These are phyloP conservation scores for Bruchidius siliquastri DNA, from an alignment of 2,888 invertebrate species.

Conservation along the genomic window DNA sequence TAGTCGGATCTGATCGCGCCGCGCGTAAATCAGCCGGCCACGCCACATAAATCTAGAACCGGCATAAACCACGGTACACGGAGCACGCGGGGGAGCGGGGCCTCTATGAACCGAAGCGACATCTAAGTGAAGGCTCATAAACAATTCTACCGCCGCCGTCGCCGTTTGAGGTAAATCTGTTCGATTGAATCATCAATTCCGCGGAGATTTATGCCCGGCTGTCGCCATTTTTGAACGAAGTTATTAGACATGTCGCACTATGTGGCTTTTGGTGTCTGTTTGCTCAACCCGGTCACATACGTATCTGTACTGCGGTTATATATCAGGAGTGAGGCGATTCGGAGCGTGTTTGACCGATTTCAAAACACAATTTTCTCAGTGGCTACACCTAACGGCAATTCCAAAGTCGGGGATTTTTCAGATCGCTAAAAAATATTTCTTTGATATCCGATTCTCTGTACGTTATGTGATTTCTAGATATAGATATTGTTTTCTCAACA, in stretches of 20 bases:
- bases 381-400: neutral
- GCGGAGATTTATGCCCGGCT: constrained; percentile 20
- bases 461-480: too few relatives aligned
- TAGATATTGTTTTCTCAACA: too few relatives aligned
- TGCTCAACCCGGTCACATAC: neutral
- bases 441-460: too few relatives aligned
- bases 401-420: too few relatives aligned
- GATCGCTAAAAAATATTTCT: too few relatives aligned
- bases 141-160: constrained; percentile 27
- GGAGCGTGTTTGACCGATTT: neutral
- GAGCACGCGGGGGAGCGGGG: constrained; percentile 22
- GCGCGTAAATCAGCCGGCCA: constrained; percentile 42
- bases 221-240: constrained; percentile 11
- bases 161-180: constrained; percentile 35
- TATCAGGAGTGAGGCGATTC: neutral
- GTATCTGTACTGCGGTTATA: neutral
- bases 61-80: constrained; percentile 40
- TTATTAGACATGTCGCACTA: constrained; percentile 7
- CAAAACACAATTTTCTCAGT: neutral
- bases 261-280: neutral
- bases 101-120: constrained; percentile 36
- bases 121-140: constrained; percentile 39
- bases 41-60: constrained; percentile 43
- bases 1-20: constrained; percentile 35
- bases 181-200: constrained; percentile 43